Conservation (phyloP, 2,888 invertebrate genomes). For the Lingula anatina region DNA sequence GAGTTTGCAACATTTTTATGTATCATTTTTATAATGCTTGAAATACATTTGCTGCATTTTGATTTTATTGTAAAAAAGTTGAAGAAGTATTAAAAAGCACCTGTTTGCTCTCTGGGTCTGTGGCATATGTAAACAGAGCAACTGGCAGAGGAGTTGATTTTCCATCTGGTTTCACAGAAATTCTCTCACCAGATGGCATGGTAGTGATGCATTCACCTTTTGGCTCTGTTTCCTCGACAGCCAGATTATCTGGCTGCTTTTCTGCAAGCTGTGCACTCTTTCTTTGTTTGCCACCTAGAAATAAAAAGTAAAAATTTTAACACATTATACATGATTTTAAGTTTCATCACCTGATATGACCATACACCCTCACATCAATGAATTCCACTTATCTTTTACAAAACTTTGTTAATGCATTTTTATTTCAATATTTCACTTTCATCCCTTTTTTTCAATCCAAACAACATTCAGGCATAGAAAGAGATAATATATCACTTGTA, state of each 20-base stretch:
- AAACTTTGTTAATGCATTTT: too few species aligned
- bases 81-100: too few species aligned
- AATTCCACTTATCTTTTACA: too few species aligned
- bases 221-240: constrained; percentile 15
- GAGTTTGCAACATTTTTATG: too few species aligned
- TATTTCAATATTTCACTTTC: too few species aligned
- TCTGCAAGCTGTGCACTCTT: constrained; percentile 10
- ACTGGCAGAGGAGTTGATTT: constrained; percentile 27
- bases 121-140: constrained; percentile 32
- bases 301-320: not conserved
- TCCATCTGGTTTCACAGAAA: constrained; percentile 22
- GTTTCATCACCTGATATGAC: too few species aligned
- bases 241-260: constrained; percentile 12
- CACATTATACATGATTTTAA: not conserved
- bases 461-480: too few species aligned
- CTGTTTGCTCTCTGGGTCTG: constrained; percentile 48
- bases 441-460: too few species aligned
- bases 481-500: not conserved
- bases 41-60: too few species aligned
- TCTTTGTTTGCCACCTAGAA: constrained; percentile 10
- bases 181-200: constrained; percentile 35
- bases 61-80: too few species aligned
- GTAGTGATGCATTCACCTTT: constrained; percentile 38
- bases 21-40: too few species aligned
- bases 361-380: too few species aligned